Base-by-base conservation (phyloP, 2,888 invertebrate genomes). In the Troides helena region DNA sequence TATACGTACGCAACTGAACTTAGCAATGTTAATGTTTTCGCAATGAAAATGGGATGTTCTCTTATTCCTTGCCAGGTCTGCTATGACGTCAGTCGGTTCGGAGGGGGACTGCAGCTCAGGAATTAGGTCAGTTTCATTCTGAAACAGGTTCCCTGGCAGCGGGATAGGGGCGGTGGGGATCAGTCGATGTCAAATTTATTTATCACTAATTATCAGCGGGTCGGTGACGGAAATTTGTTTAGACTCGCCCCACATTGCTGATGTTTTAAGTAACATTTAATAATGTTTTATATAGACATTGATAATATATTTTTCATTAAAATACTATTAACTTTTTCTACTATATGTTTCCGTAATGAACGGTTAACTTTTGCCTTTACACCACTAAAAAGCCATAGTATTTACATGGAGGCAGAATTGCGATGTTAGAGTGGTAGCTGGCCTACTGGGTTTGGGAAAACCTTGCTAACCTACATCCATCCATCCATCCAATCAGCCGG, bases 111-210 rank as follows among this genome's bases (percentile, higher is more conserved):
- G 92, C 92, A 91, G 84, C 80, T 76, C 75, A 78, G 86, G 88
- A 94, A 93, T 92, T 93, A 87, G 94, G 93, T 93, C 94, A 93
- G 93, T 94, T 94, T 94, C 94, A 94, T 94, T 94, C 94, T 94
- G 92, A 94, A 94, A 94, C 93, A 93, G 90, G 90, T 85, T 85
- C 76, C 81, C 79, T 68, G 78, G 71, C 75, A 74, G 80, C 77
- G 80, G 82, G 76, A 77, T 74, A 77, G 76, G 78, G 80, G 79
- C 78, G 72, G 76, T 72, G 79, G 77, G 78, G 78, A 74, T 76
- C 71, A 77, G 81, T 83, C 83, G 83, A 85, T 87, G 79, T 80
- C 77, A 73, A 84, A 86, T 85, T 83, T 79, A 80, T 79, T 75
- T 79, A 72, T 74, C 73, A 78, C 74, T 81, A 81, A 84, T 85